phyloP scores from a whole-genome alignment of 2,113 vertebrate species.

The Gulo gulo region DNA sequence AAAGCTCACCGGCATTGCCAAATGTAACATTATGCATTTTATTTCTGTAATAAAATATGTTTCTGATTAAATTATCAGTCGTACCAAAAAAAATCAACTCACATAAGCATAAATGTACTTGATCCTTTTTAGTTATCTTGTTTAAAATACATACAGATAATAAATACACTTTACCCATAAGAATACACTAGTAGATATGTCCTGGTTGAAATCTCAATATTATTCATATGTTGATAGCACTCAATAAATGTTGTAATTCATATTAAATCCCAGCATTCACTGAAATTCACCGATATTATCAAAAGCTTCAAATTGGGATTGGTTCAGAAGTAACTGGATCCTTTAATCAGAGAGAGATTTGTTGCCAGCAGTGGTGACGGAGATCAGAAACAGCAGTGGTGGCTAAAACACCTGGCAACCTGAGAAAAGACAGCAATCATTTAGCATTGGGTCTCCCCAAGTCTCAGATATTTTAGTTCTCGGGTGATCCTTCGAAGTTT shows the following conservation, averaged over 20 bases:
- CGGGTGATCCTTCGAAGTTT: slow-evolving; percentile 6
- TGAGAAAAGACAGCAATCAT: not conserved
- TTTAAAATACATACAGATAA: not conserved
- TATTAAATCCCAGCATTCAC: not conserved
- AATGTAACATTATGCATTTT: not conserved
- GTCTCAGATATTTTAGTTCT: slow-evolving; percentile 47
- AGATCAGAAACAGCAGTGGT: slow-evolving; percentile 48
- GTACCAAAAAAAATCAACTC: not conserved
- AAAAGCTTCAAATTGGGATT: not conserved
- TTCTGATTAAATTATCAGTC: not conserved
- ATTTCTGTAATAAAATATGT: not conserved
- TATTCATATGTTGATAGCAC: not conserved
- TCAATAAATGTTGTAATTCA: not conserved
- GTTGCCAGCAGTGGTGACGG: slow-evolving; percentile 36
- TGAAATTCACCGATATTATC: not conserved
- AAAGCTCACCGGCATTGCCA: not conserved
- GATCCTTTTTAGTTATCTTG: not conserved
- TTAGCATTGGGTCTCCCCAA: rapidly evolving
- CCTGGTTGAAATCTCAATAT: not conserved
- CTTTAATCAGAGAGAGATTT: slow-evolving; percentile 26
- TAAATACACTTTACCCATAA: not conserved
- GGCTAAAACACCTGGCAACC: not conserved
- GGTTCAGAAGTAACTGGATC: slow-evolving; percentile 23
- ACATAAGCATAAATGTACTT: not conserved
- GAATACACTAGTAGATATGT: not conserved